Evolutionary conservation across 2,113 vertebrate species (phyloP).

Genomic region (Barbus barbus): DNA sequence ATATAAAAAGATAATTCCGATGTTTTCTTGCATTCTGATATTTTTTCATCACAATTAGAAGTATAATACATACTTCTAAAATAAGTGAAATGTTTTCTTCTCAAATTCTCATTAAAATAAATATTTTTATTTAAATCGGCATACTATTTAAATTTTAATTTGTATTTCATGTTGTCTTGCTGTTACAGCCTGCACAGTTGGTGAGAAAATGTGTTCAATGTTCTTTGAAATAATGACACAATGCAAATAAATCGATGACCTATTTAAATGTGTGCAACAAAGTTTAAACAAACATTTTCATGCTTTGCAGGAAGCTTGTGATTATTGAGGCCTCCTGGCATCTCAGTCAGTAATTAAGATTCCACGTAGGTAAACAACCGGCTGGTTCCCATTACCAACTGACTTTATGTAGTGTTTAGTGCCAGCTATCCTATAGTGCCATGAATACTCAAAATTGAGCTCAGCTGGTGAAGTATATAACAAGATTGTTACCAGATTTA

Average conservation of each 20-base stretch:
- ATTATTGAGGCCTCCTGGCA: neutral
- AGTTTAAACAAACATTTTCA: neutral
- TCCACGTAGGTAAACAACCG: neutral
- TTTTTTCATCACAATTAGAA: no score
- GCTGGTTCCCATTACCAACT: neutral
- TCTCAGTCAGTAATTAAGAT: slow-evolving; percentile 11
- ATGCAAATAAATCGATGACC: neutral
- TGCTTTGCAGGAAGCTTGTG: neutral
- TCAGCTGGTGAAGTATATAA: neutral
- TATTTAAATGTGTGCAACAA: neutral
- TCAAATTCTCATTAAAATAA: no score
- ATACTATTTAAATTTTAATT: no score
- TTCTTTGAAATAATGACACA: neutral
- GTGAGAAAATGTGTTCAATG: neutral
- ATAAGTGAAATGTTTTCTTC: no score
- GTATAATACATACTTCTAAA: no score
- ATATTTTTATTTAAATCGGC: no score
- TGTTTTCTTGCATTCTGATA: no score
- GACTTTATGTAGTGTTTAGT: neutral
- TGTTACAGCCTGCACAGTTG: neutral
- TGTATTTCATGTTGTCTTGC: no score
- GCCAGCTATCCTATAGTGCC: neutral
- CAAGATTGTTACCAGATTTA: neutral
- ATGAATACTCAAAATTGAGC: neutral
- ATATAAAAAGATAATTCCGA: no score